Conservation (phyloP, 1,140 invertebrate species). For the Diorhabda sublineata region DNA sequence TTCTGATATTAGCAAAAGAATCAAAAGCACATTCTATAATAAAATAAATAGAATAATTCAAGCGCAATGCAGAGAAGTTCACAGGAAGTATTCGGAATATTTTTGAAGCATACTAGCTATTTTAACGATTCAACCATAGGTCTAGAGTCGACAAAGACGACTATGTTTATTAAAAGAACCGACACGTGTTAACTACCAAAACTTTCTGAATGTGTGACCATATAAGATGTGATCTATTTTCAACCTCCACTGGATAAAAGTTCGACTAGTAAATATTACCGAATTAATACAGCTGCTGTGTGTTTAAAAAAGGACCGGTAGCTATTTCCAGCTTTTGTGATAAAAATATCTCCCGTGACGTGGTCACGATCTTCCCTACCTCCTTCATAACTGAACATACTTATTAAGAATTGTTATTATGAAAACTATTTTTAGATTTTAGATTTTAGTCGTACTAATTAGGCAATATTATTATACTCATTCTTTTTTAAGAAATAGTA, state of each 20-base stretch:
- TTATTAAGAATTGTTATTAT: no score
- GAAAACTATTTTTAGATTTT: no score
- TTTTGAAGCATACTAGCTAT: slow-evolving; percentile 13
- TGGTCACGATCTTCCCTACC: neutral
- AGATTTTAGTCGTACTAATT: no score
- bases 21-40: no score
- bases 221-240: slow-evolving; percentile 17
- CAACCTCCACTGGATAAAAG: neutral
- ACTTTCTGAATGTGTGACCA: slow-evolving; percentile 7
- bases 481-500: no score
- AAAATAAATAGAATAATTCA: no score
- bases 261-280: slow-evolving; percentile 6
- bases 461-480: no score
- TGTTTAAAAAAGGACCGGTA: neutral
- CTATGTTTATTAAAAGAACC: slow-evolving; percentile 7
- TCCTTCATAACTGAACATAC: no score
- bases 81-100: slow-evolving; percentile 9
- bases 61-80: slow-evolving; percentile 6
- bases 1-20: no score
- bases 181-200: neutral
- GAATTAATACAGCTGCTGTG: neutral
- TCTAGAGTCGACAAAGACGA: neutral
- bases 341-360: neutral
- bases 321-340: slow-evolving; percentile 4
- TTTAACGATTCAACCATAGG: neutral